Conservation (phyloP, 2,113 vertebrate genomes). For the Ochotona princeps region DNA sequence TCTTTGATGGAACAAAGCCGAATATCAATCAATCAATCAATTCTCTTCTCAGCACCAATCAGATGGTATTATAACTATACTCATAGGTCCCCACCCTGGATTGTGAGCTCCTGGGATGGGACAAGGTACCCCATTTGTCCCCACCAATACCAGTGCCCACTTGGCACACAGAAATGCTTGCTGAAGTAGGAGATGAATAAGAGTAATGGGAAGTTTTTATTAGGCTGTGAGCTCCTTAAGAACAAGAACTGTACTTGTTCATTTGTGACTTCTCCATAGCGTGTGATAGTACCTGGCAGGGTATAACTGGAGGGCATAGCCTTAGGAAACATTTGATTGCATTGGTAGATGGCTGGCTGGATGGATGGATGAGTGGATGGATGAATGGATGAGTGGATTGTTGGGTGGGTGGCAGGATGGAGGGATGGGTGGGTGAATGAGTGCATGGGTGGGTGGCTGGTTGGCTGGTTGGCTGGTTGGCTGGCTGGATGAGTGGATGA, state of each 20-base stretch:
- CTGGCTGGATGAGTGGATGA: neutral
- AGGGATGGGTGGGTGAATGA: neutral
- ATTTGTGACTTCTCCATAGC: neutral
- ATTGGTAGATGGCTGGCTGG: neutral
- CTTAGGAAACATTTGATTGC: neutral
- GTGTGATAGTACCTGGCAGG: neutral
- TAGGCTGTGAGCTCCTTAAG: neutral
- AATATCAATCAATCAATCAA: conserved; percentile 72
- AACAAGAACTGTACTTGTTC: neutral
- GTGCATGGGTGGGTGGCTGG: neutral
- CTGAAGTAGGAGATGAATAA: conserved; percentile 14
- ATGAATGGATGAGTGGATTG: neutral
- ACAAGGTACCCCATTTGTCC: neutral
- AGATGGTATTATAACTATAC: conserved; percentile 50
- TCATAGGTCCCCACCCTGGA: conserved; percentile 13
- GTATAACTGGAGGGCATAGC: neutral
- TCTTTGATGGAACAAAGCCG: conserved; percentile 65
- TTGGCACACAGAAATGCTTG: neutral
- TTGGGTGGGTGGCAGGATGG: neutral
- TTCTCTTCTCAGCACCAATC: conserved; percentile 69
- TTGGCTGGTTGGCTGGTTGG: neutral
- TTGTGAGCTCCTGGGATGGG: conserved; percentile 19
- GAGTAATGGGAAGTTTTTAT: neutral
- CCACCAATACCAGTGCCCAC: neutral
- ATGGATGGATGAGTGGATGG: neutral